Conservation (phyloP, 2,797 vertebrate species). For the Premnoplex brunnescens region DNA sequence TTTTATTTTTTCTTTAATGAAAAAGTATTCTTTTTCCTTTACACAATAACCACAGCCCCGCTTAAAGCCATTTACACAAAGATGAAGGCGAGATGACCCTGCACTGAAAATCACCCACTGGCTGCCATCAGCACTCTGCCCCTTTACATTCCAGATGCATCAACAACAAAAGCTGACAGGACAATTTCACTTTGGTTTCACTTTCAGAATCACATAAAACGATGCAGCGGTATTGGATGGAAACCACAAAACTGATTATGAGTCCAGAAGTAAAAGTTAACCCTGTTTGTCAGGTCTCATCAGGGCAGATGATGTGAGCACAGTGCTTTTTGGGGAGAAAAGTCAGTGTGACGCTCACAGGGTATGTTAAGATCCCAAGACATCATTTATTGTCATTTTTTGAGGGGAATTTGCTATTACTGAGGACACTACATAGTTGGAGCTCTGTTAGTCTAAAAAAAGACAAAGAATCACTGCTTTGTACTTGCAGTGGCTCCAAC, state of each 20-base stretch:
- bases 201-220: constrained; percentile 25
- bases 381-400: rapidly evolving
- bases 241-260: background rate
- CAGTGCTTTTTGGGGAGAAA: background rate
- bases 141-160: background rate
- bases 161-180: background rate
- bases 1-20: background rate
- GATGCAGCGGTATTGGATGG: background rate
- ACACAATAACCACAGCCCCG: background rate
- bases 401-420: background rate
- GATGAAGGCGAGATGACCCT: background rate
- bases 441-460: background rate
- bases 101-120: rapidly evolving
- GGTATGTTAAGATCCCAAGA: background rate
- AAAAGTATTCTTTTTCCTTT: background rate
- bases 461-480: background rate
- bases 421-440: background rate
- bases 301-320: background rate
- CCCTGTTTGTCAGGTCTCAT: background rate
- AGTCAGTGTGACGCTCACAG: rapidly evolving
- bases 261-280: background rate
- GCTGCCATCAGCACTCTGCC: background rate
- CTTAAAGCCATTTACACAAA: background rate
- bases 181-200: background rate
- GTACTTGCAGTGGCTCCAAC: background rate